A percentile compares a stretch with the other conserved stretches of the same genome.
These are phyloP conservation scores for Acrocephalus kingi DNA, from an alignment of 2,113 vertebrate species.

Conservation along the genomic window DNA sequence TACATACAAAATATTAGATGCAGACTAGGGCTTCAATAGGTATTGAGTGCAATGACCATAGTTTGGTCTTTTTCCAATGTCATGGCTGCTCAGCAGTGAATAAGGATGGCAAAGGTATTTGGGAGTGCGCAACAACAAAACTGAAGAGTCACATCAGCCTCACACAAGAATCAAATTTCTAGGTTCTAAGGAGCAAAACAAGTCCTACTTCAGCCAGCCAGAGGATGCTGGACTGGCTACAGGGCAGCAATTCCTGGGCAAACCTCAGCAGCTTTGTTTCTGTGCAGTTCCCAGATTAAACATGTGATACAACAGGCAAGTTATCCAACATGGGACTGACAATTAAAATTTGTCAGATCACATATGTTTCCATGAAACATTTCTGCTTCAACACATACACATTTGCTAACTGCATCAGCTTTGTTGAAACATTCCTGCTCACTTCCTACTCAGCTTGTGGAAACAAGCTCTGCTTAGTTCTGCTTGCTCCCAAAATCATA, in stretches of 20 bases:
- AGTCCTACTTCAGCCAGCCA: not conserved
- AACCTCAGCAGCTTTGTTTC: not conserved
- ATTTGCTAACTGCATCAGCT: not conserved
- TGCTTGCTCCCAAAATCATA: not conserved
- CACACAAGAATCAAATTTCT: not conserved
- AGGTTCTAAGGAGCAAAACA: not conserved
- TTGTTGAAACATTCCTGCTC: not conserved
- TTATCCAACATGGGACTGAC: not conserved
- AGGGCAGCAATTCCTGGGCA: not conserved
- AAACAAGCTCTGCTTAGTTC: not conserved
- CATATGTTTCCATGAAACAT: not conserved
- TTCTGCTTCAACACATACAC: not conserved
- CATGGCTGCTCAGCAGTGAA: not conserved
- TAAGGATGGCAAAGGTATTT: not conserved
- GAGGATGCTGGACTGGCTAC: not conserved
- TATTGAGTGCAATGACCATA: not conserved
- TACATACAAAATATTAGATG: not conserved
- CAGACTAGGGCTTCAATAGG: not conserved
- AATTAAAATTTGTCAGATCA: not conserved
- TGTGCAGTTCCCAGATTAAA: not conserved
- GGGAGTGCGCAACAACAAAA: not conserved
- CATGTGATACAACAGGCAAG: not conserved
- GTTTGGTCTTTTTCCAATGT: accelerated
- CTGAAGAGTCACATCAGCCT: not conserved
- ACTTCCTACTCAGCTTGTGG: not conserved